Base-by-base conservation (phyloP, 2,888 invertebrate genomes). In the Epinotia bilunana region DNA sequence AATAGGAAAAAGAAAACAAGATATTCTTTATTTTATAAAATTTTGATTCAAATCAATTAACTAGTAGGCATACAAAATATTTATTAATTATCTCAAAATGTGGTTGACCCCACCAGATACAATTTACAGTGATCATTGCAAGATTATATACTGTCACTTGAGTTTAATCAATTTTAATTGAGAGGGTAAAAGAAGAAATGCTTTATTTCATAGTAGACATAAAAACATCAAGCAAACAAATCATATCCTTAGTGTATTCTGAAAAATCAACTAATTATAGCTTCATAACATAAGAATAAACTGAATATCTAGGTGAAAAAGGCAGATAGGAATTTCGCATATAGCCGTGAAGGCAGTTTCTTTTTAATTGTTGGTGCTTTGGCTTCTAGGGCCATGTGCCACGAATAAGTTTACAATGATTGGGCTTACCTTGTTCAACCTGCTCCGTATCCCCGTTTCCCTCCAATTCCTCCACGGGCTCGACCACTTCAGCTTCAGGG, bases 371-470 rank as follows among this genome's bases (percentile, higher is more conserved):
- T 16, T n/a, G 53, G 16, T n/a, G n/a, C 53, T 53, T 53, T 53
- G n/a, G 53, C 53, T 16, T n/a, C 7, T 53, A n/a, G 53, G 7
- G n/a, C 13, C 53, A n/a, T 53, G 7, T 2, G n/a, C n/a, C 53
- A n/a, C 53, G 6, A 49, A 49, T 16, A 7, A 53, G 53, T n/a
- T 53, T n/a, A 46, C 13, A 53, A 23, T 11, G 39, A 39, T 39
- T 39, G n/a, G 57, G 13, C 63, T 39, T 53, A 74, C 74, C 84
- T 18, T 84, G 83, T 73, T 87, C 90, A 6, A 79, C 77, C 72
- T 83, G 84, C 68, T 89, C 88, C 0, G 86, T 79, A 57, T 91
- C 90, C 0, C 92, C 94, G 77, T 92, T 92, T 81, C 91, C 91
- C 23, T 91, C 93, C 68, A 89, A 90, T 12, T 83, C 84, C 23